These are phyloP conservation scores for Ailuropoda melanoleuca DNA, from an alignment of 2,113 vertebrate species.

Conservation along the genomic window DNA sequence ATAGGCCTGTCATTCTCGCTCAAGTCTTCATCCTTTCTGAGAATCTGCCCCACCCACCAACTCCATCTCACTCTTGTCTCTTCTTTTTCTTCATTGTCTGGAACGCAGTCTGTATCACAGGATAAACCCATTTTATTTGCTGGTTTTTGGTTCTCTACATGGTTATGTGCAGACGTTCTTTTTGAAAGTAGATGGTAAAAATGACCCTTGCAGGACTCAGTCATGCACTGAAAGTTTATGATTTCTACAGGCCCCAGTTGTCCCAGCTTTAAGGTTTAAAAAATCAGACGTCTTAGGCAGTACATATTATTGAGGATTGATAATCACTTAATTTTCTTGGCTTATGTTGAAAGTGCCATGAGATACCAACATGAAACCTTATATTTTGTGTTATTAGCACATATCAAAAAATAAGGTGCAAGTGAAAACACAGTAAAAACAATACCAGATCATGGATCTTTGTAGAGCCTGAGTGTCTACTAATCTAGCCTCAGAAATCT, in stretches of 20 bases:
- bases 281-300: background rate
- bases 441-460: background rate
- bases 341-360: background rate
- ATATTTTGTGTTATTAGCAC: background rate
- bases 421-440: background rate
- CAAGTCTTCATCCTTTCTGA: background rate
- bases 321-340: background rate
- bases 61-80: background rate
- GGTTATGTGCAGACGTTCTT: background rate
- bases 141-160: background rate
- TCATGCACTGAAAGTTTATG: background rate
- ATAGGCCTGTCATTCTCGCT: too few species aligned
- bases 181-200: background rate
- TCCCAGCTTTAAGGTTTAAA: background rate
- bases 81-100: background rate
- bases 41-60: background rate
- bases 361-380: background rate
- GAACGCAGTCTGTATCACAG: background rate
- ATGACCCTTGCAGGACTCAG: background rate
- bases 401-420: background rate
- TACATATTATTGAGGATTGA: background rate
- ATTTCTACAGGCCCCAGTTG: background rate
- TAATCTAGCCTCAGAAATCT: background rate
- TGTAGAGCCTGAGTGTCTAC: background rate
- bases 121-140: background rate